Conservation (phyloP, 2,113 vertebrate genomes). For the Gracilinanus agilis region DNA sequence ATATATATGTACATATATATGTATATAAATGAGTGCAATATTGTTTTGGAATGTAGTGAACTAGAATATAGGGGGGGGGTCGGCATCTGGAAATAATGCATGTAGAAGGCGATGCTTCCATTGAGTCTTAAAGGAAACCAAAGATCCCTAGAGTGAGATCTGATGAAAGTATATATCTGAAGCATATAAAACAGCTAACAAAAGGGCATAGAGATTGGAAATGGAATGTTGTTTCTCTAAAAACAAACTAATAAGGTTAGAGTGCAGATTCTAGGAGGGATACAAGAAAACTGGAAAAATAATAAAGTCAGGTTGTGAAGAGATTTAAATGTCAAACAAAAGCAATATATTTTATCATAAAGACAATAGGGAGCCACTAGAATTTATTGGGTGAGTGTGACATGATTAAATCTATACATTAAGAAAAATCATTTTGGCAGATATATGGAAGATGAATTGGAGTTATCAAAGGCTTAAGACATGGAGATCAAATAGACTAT, state of each 20-base stretch:
- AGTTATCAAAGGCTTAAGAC: not conserved
- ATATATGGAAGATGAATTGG: not conserved
- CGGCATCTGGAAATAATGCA: not conserved
- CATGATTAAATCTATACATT: not conserved
- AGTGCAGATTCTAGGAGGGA: not conserved
- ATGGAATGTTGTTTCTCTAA: not conserved
- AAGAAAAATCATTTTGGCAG: not conserved
- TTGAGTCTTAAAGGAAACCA: not conserved
- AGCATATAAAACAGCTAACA: not conserved
- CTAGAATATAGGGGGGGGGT: not conserved
- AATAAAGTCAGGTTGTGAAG: not conserved
- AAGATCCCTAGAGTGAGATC: not conserved
- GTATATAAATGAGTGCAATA: not conserved
- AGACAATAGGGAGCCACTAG: not conserved
- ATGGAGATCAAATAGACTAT: not conserved
- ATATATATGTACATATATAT: no score
- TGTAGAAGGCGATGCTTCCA: not conserved
- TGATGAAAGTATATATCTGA: not conserved
- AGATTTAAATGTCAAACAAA: not conserved
- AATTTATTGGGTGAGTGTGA: not conserved
- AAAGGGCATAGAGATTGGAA: not conserved
- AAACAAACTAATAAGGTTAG: not conserved
- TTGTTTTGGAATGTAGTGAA: not conserved
- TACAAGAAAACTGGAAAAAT: not conserved
- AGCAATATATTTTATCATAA: not conserved